Base-by-base conservation (phyloP, 1,140 invertebrate genomes). In the Neomicropteryx cornuta region DNA sequence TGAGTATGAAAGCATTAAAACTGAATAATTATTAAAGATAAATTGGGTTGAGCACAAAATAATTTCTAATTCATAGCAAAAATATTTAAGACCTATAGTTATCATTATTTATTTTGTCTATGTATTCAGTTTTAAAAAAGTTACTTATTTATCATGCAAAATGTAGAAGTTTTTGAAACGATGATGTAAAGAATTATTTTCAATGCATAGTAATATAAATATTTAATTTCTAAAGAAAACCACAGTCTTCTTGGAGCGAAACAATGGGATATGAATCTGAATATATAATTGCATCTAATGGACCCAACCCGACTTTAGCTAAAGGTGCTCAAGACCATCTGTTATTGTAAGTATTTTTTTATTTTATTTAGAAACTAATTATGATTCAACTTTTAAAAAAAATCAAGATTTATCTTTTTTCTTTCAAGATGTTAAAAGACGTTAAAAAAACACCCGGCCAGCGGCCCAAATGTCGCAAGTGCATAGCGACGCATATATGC, bases 311-410 rank as follows among this genome's bases (percentile, higher is more conserved):
- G 5, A 58, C 68, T 41, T 53, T 76, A n/a, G 49, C 52, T n/a
- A 75, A 75, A 54, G 80, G 80, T 40, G 68, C 79, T 1, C 71
- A 82, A 54, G 75, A 80, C 46, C 65, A 74, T 46, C 57, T 82
- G 18, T 54, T 83, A 13, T 52, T 83, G 80, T 83, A 67, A 74
- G 76, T 74, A 45, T 36, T 19, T n/a, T 22, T 31, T 24, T 8
- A 19, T 38, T 18, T 28, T 29, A 5, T 17, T 13, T 23, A 24
- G 21, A 36, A 14, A 5, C 23, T 27, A 27, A n/a, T n/a, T n/a
- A n/a, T n/a, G n/a, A n/a, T n/a, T n/a, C n/a, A n/a, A n/a, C n/a
- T n/a, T n/a, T n/a, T n/a, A n/a, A n/a, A n/a, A n/a, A n/a, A n/a
- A n/a, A n/a, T n/a, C n/a, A n/a, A n/a, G n/a, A n/a, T n/a, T n/a